Conservation (phyloP, 1,140 invertebrate genomes). For the Euborellia annulipes region DNA sequence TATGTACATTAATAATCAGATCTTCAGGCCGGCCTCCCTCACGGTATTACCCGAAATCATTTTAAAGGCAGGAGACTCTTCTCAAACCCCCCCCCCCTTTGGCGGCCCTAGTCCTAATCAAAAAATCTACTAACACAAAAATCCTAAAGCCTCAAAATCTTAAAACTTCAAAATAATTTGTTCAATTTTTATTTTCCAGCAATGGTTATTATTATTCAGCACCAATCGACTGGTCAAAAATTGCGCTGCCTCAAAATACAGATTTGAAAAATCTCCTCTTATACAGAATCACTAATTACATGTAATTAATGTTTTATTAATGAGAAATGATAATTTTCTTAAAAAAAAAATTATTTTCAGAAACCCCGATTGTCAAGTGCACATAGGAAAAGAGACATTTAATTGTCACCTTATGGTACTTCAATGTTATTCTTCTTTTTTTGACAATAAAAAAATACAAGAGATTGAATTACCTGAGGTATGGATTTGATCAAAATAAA, state of each 20-base stretch:
- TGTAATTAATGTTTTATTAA: slow-evolving; percentile 22
- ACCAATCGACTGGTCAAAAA: slow-evolving; percentile 33
- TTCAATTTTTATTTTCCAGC: neutral
- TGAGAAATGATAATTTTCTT: neutral
- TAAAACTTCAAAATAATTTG: slow-evolving; percentile 5
- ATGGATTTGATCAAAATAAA: slow-evolving; percentile 12
- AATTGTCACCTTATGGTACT: slow-evolving; percentile 38
- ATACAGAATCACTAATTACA: slow-evolving; percentile 36
- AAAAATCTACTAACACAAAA: too few relatives aligned
- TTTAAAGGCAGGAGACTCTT: too few relatives aligned
- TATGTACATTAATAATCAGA: too few relatives aligned
- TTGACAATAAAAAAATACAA: slow-evolving; percentile 32
- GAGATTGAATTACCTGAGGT: slow-evolving; percentile 35
- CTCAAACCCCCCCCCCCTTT: too few relatives aligned
- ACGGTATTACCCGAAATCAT: too few relatives aligned
- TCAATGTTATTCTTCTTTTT: slow-evolving; percentile 35
- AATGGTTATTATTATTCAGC: neutral
- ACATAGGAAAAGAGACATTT: slow-evolving; percentile 37
- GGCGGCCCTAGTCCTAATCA: too few relatives aligned
- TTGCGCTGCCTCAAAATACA: slow-evolving; percentile 35
- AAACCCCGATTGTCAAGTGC: slow-evolving; percentile 38
- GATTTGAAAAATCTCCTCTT: slow-evolving; percentile 36
- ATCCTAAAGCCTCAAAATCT: slow-evolving; percentile 26
- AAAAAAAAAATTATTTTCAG: slow-evolving; percentile 22
- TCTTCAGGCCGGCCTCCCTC: too few relatives aligned